Percentiles rank a stretch among this genome's conserved stretches.
Evolutionary conservation across 2,888 invertebrate genomes (phyloP).

Genomic region (Epirrhoe alternata): DNA sequence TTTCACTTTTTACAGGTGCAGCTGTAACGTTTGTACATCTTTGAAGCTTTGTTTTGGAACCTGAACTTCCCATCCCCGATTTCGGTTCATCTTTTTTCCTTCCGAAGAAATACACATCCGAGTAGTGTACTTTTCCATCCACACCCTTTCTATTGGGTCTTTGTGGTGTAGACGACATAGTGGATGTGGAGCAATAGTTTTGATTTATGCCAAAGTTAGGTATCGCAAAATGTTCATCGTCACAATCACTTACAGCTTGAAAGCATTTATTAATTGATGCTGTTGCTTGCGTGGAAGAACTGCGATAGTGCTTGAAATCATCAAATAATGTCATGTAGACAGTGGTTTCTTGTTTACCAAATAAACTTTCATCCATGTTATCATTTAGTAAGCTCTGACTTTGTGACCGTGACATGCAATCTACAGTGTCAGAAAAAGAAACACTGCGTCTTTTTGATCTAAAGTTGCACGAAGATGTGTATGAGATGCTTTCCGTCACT

Average conservation of each 20-base stretch:
- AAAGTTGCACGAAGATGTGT: slow-evolving; percentile 46
- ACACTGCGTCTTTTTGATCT: slow-evolving; percentile 50
- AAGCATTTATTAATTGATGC: slow-evolving; percentile 77
- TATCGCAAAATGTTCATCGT: slow-evolving; percentile 24
- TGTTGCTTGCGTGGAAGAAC: slow-evolving; percentile 75
- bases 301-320: slow-evolving; percentile 50
- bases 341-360: slow-evolving; percentile 52
- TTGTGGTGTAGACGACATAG: slow-evolving; percentile 43
- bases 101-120: slow-evolving; percentile 69
- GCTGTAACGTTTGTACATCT: slow-evolving; percentile 34
- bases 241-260: slow-evolving; percentile 56
- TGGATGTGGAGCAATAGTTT: slow-evolving; percentile 49
- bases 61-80: slow-evolving; percentile 66
- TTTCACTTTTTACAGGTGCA: slow-evolving; percentile 38
- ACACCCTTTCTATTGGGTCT: slow-evolving; percentile 37
- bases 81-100: slow-evolving; percentile 55
- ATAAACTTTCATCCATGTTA: slow-evolving; percentile 24
- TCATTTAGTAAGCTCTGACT: slow-evolving; percentile 31
- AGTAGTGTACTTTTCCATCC: slow-evolving; percentile 44
- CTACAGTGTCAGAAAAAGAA: slow-evolving; percentile 51
- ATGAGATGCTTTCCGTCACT: slow-evolving; percentile 37
- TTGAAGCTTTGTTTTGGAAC: slow-evolving; percentile 41
- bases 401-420: slow-evolving; percentile 45
- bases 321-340: slow-evolving; percentile 70
- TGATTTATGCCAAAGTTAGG: slow-evolving; percentile 38